Evolutionary conservation across 2,888 invertebrate genomes (phyloP), one percentile per base, ranked within the genome.

Genomic region (Leptothorax acervorum): DNA sequence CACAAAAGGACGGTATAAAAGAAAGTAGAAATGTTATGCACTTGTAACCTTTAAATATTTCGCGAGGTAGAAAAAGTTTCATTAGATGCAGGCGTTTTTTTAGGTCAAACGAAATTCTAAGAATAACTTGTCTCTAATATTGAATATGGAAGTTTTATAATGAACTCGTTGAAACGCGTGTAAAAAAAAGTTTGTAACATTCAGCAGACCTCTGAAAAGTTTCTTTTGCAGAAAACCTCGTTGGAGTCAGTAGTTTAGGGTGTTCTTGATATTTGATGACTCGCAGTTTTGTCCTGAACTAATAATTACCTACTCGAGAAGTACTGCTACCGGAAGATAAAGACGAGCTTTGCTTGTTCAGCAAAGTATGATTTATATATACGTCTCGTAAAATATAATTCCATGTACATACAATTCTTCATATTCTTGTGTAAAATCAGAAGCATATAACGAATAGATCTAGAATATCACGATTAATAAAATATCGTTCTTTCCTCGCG

Each of bases 21-120:
- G 23, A 18, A 4, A 57, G 18, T 12, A 18, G 12, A 28, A 73
- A 60, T 28, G 57, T 31, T 57, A 48, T 35, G 45, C 53, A 42
- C 42, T 78, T 45, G 42, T 57, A 71, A 18, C 48, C 60, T 48
- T 48, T 23, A 60, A 39, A 48, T 18, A 81, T 73, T 48, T 60
- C 42, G 42, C 35, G 60, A 65, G 15, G 8, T 4, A 4, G 15
- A 2, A 66, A 35, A 53, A 11, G 8, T 28, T 81, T 39, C 79
- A 48, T 73, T 23, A 48, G 28, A 5, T 12, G 42, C 6, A 9
- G 18, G 18, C 4, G 35, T 35, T 60, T 73, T 35, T 79, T 60
- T 81, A 55, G 74, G 74, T 81, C 60, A 73, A 73, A 28, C 60
- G 11, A 73, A 51, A 60, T 73, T 60, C 48, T 23, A 48, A 57